A percentile compares a stretch with the other conserved stretches of the same genome.
phyloP scores from a whole-genome alignment of 1,140 invertebrate genomes.

The Phenacoccus solenopsis region DNA sequence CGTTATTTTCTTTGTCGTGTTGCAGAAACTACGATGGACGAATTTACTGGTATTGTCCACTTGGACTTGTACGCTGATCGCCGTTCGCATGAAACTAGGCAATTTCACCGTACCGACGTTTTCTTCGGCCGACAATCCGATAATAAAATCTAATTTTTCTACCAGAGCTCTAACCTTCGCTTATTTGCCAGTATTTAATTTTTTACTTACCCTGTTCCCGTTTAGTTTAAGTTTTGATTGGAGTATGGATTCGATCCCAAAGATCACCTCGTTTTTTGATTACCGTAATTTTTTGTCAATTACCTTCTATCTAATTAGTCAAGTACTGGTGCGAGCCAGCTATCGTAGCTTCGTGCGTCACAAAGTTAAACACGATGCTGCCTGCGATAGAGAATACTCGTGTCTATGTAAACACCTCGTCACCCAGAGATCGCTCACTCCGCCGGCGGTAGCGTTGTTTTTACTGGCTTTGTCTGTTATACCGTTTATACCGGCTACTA shows the following conservation, averaged over 20 bases:
- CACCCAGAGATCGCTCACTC: not conserved
- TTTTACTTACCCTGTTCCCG: conserved; percentile 65
- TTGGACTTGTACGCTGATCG: conserved; percentile 39
- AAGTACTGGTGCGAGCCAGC: not conserved
- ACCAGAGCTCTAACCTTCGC: conserved; percentile 67
- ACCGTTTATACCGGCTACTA: conserved; percentile 88
- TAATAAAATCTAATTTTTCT: conserved; percentile 53
- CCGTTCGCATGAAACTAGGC: conserved; percentile 47
- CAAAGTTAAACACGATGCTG: not conserved
- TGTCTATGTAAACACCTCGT: not conserved
- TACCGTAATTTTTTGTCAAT: conserved; percentile 44
- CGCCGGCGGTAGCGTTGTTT: conserved; percentile 6
- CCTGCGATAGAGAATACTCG: not conserved
- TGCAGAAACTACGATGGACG: conserved; percentile 44
- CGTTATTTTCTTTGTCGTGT: conserved; percentile 30
- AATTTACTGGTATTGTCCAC: conserved; percentile 46
- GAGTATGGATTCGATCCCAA: conserved; percentile 85
- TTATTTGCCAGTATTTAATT: conserved; percentile 75
- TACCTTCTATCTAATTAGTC: conserved; percentile 19
- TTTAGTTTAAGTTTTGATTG: conserved; percentile 78
- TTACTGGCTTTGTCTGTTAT: conserved; percentile 54
- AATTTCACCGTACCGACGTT: conserved; percentile 57
- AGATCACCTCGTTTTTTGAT: conserved; percentile 57
- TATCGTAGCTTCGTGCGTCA: not conserved
- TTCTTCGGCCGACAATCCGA: conserved; percentile 76